Conservation (phyloP, 1,140 invertebrate species). For the Neoseiulus cucumeris region DNA sequence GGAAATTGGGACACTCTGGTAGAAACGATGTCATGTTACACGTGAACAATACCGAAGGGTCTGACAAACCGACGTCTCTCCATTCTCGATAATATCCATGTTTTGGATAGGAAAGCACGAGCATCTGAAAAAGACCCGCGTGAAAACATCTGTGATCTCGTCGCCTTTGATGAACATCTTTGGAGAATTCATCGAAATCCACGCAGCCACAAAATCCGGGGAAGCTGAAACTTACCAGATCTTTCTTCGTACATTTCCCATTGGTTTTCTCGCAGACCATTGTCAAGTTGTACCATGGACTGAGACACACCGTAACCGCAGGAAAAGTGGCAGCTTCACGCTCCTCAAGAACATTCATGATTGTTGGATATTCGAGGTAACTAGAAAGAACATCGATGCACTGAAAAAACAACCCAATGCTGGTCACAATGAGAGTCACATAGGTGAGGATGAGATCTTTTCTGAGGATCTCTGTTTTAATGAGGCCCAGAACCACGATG, state of each 20-base stretch:
- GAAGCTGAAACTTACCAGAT: not conserved
- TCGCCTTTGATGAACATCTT: too few relatives aligned
- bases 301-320: not conserved
- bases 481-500: too few relatives aligned
- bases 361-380: not conserved
- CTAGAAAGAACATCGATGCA: not conserved
- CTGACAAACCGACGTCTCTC: not conserved
- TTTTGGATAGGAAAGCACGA: not conserved
- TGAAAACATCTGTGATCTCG: too few relatives aligned
- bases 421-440: not conserved
- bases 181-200: too few relatives aligned
- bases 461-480: too few relatives aligned
- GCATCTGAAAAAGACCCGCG: too few relatives aligned
- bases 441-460: too few relatives aligned
- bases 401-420: not conserved
- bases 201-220: too few relatives aligned
- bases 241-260: not conserved
- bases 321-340: not conserved
- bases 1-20: not conserved
- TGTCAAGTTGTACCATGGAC: not conserved
- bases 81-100: not conserved
- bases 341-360: not conserved
- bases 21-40: not conserved
- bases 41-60: not conserved
- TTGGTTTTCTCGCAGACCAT: not conserved